Evolutionary conservation across 2,113 vertebrate species (phyloP), one percentile per base, ranked within the genome.

Genomic region (Brevimyrus niger): DNA sequence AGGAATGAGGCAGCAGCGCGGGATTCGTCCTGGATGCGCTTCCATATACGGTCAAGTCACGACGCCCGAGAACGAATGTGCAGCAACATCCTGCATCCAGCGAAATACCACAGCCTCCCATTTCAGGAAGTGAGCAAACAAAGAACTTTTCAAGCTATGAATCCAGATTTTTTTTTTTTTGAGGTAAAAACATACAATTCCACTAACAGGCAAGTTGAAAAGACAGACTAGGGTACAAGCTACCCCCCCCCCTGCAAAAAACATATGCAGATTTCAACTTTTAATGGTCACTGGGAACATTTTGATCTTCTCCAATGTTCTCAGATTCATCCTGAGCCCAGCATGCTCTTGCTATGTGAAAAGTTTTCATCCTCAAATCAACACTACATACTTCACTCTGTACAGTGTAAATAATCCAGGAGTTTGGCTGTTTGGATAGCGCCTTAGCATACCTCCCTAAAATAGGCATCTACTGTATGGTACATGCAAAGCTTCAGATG

Each of bases 401-500:
- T 44, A 42, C 17, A 73, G 88, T 91, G 88, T 51, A 88, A 44
- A 88, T 87, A 53, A 87, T 4, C 38, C 73, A 88, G 91, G 50
- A 61, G 35, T 91, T 89, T 83, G 47, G 19, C 65, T 53, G 69
- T 51, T 91, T 87, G 92, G 92, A 88, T 88, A 90, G 92, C 82
- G 89, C 88, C 88, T 0, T 82, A 53, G 69, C 84, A 89, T 92
- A 55, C 87, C 95, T 92, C 93, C 95, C 95, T 95, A 96, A 96
- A 95, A 96, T 96, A 96, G 95, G 94, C 93, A 96, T 94, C 92
- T 94, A 92, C 61, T 92, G 92, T 89, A 90, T 92, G 92, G 89
- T 86, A 82, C 61, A 55, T 58, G 53, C 51, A 88, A 92, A 91
- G 89, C 58, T 21, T 17, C 51, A 50, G 90, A 83, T 88, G 87